These are phyloP conservation scores for Melanophora roralis DNA, from an alignment of 2,888 invertebrate species.

Conservation along the genomic window DNA sequence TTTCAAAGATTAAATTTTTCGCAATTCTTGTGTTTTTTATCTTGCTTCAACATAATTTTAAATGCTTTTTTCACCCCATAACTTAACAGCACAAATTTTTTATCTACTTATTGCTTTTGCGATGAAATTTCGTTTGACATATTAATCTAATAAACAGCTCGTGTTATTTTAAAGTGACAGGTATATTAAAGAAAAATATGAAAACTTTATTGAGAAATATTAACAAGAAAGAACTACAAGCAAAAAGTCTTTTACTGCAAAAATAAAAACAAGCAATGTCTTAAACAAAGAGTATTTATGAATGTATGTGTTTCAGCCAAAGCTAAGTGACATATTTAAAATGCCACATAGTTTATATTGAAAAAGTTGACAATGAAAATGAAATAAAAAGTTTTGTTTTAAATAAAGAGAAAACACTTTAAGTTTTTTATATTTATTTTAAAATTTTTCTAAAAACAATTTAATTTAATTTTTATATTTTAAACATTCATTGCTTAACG, in stretches of 20 bases:
- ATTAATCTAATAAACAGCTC: constrained; percentile 56
- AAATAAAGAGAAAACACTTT: neutral
- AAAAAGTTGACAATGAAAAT: constrained; percentile 5
- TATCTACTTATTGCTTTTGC: neutral
- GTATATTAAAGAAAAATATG: constrained; percentile 39
- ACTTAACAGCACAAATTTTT: neutral
- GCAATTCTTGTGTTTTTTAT: too few relatives aligned
- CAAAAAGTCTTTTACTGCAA: neutral
- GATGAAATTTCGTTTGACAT: constrained; percentile 35
- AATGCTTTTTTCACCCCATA: neutral
- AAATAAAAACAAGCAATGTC: constrained; percentile 4
- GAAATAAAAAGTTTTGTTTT: neutral
- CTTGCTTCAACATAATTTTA: neutral
- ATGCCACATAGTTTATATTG: constrained; percentile 48
- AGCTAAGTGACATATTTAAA: constrained; percentile 35
- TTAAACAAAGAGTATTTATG: constrained; percentile 17
- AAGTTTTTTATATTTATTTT: neutral
- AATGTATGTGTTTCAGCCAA: constrained; percentile 15
- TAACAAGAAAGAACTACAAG: constrained; percentile 2
- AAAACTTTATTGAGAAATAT: constrained; percentile 44
- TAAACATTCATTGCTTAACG: neutral
- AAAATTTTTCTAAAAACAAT: neutral
- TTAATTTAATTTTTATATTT: neutral
- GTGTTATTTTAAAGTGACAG: constrained; percentile 53
- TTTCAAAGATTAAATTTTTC: too few relatives aligned